Percentiles rank a stretch among this genome's conserved stretches.
Conservation (phyloP, 1,140 invertebrate genomes). For the Lordiphosa clarofinis region DNA sequence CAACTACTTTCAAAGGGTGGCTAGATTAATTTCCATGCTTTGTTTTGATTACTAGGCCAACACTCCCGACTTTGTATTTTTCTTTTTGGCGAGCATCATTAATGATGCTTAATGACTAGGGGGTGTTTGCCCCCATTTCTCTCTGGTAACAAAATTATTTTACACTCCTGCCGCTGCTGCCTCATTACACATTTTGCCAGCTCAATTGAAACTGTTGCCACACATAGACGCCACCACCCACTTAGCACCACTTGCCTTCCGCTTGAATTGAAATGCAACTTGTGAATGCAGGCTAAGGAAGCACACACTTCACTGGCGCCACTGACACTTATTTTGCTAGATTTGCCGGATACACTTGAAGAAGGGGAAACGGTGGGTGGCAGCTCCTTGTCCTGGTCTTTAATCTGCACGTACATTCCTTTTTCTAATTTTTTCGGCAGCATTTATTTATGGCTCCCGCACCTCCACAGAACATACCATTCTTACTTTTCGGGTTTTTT, state of each 20-base stretch:
- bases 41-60: conserved; percentile 47
- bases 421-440: conserved; percentile 14
- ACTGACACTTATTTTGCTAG: conserved; percentile 68
- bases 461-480: conserved; percentile 6
- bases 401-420: conserved; percentile 25
- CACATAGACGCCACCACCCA: conserved; percentile 32
- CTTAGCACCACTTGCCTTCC: conserved; percentile 59
- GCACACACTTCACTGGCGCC: conserved; percentile 32
- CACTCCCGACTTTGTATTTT: conserved; percentile 16
- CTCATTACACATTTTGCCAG: conserved; percentile 53
- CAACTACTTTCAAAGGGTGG: conserved; percentile 40
- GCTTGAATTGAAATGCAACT: conserved; percentile 64
- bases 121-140: conserved; percentile 46
- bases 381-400: conserved; percentile 17
- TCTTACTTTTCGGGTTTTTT: conserved; percentile 19
- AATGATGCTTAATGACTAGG: conserved; percentile 19
- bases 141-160: conserved; percentile 64
- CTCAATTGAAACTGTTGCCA: conserved; percentile 59
- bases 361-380: conserved; percentile 29
- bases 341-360: conserved; percentile 45
- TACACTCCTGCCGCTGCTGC: conserved; percentile 34
- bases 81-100: conserved; percentile 42
- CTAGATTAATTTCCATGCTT: conserved; percentile 68
- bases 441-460: conserved; percentile 43
- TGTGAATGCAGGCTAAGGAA: conserved; percentile 43